Conservation (phyloP, 2,888 invertebrate species). For the Coenonympha glycerion region DNA sequence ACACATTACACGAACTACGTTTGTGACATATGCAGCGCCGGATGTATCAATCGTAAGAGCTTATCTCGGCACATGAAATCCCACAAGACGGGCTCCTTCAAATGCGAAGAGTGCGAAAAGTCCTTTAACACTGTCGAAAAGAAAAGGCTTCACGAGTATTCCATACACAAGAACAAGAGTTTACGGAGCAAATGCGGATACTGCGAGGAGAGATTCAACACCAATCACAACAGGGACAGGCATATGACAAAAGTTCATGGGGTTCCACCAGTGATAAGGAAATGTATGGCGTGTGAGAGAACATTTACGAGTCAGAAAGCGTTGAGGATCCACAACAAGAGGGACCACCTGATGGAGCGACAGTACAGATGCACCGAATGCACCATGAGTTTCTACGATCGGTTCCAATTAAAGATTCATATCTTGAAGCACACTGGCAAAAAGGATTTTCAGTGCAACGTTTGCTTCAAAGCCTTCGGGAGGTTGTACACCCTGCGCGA, state of each 20-base stretch:
- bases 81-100: conserved; percentile 30
- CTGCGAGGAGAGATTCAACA: conserved; percentile 10
- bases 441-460: conserved; percentile 33
- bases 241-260: conserved; percentile 34
- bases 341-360: conserved; percentile 31
- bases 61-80: conserved; percentile 26
- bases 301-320: conserved; percentile 28
- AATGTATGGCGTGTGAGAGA: conserved; percentile 34
- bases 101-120: conserved; percentile 32
- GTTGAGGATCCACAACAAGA: conserved; percentile 26
- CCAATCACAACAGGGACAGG: conserved; percentile 24
- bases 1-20: conserved; percentile 45
- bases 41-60: conserved; percentile 33
- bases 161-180: conserved; percentile 8
- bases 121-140: conserved; percentile 27
- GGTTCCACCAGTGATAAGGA: conserved; percentile 17
- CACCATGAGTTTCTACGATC: conserved; percentile 41
- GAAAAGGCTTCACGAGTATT: conserved; percentile 29
- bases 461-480: conserved; percentile 34
- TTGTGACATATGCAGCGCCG: conserved; percentile 40
- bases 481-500: conserved; percentile 33
- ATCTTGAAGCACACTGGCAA: conserved; percentile 35
- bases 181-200: conserved; percentile 8
- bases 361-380: conserved; percentile 32
- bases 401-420: conserved; percentile 33